Conservation (phyloP, 2,113 vertebrate species). For the Pluvianellus socialis region DNA sequence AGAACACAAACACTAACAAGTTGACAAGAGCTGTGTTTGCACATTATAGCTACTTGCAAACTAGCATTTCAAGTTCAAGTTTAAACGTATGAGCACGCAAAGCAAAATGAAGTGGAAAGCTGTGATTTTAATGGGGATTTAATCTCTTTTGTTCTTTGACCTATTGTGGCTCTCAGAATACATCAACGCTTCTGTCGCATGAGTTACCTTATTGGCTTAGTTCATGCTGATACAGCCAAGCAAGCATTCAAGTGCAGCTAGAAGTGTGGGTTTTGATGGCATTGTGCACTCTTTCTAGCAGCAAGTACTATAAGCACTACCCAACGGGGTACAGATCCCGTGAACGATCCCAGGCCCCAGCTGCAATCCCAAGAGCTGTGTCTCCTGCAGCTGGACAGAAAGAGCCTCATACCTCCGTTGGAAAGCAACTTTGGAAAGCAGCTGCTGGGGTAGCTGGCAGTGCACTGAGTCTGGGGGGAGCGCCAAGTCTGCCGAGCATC, state of each 20-base stretch:
- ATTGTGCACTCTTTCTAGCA: not conserved
- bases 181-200: slow-evolving; percentile 51
- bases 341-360: not conserved
- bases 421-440: not conserved
- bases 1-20: slow-evolving; percentile 57
- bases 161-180: slow-evolving; percentile 61
- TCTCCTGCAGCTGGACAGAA: not conserved
- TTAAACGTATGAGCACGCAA: slow-evolving; percentile 29
- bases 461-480: not conserved
- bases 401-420: not conserved
- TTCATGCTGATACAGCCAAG: slow-evolving; percentile 21
- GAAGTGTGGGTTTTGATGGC: not conserved
- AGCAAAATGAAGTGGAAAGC: slow-evolving; percentile 73
- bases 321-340: not conserved
- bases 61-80: slow-evolving; percentile 67
- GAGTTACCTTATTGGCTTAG: slow-evolving; percentile 44
- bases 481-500: not conserved
- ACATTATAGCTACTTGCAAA: slow-evolving; percentile 67
- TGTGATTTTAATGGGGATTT: slow-evolving; percentile 75
- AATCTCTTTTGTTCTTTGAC: slow-evolving; percentile 68
- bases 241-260: not conserved
- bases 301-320: not conserved
- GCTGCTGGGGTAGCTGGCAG: not conserved
- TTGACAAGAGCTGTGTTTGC: slow-evolving; percentile 50
- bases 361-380: rapidly evolving